Conservation (phyloP, 2,888 invertebrate species). For the Apamea crenata region DNA sequence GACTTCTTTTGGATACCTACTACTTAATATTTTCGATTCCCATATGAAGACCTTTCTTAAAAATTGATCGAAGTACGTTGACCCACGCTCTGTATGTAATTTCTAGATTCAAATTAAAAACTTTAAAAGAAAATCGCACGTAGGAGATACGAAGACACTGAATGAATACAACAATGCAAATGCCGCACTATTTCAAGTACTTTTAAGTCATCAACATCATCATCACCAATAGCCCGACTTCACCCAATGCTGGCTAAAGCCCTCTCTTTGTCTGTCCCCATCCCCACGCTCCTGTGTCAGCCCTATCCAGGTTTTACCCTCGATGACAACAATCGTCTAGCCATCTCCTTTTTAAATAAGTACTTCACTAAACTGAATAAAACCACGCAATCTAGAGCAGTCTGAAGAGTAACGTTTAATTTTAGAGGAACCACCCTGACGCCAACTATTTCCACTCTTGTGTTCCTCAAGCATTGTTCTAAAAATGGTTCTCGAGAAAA, state of each 20-base stretch:
- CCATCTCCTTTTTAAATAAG: neutral
- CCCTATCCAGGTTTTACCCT: neutral
- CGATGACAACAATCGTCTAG: neutral
- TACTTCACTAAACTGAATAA: neutral
- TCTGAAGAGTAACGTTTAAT: constrained; percentile 5
- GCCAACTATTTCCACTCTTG: constrained; percentile 24
- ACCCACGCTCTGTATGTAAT: neutral
- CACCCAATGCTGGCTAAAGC: neutral
- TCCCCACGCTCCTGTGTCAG: neutral
- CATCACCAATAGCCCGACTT: neutral
- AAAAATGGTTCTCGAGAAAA: constrained; percentile 24
- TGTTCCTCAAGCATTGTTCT: constrained; percentile 48
- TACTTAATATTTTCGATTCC: too few relatives aligned
- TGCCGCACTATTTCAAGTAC: too few relatives aligned
- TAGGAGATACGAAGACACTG: neutral
- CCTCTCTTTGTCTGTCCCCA: neutral
- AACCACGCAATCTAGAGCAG: neutral
- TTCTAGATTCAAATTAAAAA: neutral
- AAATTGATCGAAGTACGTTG: neutral
- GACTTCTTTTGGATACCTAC: neutral
- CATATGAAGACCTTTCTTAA: neutral
- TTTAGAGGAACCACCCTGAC: neutral
- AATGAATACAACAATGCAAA: neutral
- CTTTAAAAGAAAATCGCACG: neutral
- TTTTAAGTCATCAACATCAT: neutral